Evolutionary conservation across 2,113 vertebrate genomes (phyloP), one percentile per base, ranked within the genome.

Genomic region (Atlantisia rogersi): DNA sequence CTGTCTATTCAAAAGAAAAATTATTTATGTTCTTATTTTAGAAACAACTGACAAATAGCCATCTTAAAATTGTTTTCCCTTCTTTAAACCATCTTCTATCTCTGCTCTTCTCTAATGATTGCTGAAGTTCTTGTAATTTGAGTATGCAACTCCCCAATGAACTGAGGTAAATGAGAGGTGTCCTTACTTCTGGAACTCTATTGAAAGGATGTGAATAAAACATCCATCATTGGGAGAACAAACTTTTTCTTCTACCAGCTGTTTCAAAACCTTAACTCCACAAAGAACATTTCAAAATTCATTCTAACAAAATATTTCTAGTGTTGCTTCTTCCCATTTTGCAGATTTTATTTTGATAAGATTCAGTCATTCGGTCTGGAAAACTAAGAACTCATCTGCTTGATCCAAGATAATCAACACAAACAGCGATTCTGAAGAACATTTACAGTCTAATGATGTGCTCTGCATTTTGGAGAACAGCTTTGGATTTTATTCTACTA

Each of bases 161-260:
- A 79, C 29, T n/a, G 69, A 78, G 26, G 16, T 32, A 71, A 88
- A 67, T 29, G 39, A 76, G 31, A 46, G 40, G 28, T 28, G 52
- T 29, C 46, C 25, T 65, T 74, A 87, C 35, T 83, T 81, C 24
- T 71, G 88, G 78, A 85, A 39, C 50, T 78, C 59, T 79, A 56
- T 70, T 88, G 69, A 94, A 93, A 94, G 59, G 67, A 92, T 42
- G 15, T 55, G 21, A 69, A 82, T 42, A 76, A 93, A 97, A 82
- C 11, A 82, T 59, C 82, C 82, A 20, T 19, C 53, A 14, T 17
- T 76, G 55, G 21, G 7, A 96, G 32, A 90, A 88, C n/a, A 59
- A 81, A 71, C 1, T 8, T 17, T 44, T 58, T 85, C 24, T 67
- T 3, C 50, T 82, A 94, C 15, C 22, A 80, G 39, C 17, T 86